Evolutionary conservation across 2,888 invertebrate species (phyloP), one percentile per base, ranked within the genome.

Genomic region (Noctuana brunneofusca): DNA sequence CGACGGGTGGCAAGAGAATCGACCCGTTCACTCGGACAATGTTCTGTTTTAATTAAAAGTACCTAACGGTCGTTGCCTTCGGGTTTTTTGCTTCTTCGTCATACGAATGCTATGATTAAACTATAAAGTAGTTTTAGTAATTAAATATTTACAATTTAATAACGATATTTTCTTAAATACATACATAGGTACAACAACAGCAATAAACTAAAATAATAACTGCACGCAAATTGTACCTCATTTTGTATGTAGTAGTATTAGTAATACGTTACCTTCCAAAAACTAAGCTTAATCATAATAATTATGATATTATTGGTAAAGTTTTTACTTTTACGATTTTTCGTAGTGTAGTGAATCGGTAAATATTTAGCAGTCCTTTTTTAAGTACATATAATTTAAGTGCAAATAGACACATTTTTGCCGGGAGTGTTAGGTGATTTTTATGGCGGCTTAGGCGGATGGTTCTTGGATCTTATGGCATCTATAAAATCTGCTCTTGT

Each of bases 31-130:
- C 67, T 64, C 73, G 69, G 72, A 71, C 73, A 75, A 77, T 76
- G 76, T 78, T 79, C 77, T 71, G 76, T 81, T 88, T 88, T 87
- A 87, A 88, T 88, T 87, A 87, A 86, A 86, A 75, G 76, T 74
- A 75, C 75, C 71, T 74, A 58, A 68, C 70, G 68, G 74, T 69
- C 72, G 12, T 1, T 38, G 22, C 49, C 49, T 38, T 38, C 18
- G 16, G 14, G 24, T 49, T 58, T 43, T 58, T 58, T 49, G 16
- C 30, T 46, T 30, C 8, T 11, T 16, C 11, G 27, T 27, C 43
- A 18, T 22, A 55, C 46, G 62, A 58, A 59, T 38, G 18, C 57
- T n/a, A 8, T 41, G 24, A 38, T 54, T 38, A 22, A 54, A 54
- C 20, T 18, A 18, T 18, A 43, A 18, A 16, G 18, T 18, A 0